Conservation (phyloP, 2,888 invertebrate genomes). For the Cephonodes hylas region DNA sequence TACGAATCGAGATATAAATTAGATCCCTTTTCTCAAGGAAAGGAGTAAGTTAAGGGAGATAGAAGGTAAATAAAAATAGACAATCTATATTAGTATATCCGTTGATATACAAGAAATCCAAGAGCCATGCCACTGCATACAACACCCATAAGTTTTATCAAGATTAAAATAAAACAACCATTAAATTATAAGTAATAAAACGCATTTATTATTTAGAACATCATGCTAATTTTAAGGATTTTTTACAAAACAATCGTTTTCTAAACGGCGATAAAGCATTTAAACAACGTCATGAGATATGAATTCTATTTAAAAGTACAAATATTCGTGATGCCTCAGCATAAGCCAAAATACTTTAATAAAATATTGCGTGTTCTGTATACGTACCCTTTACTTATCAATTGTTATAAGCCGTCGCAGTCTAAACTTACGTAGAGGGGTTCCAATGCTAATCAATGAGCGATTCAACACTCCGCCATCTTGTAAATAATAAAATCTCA, state of each 20-base stretch:
- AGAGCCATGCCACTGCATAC: too few species aligned
- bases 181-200: constrained; percentile 46
- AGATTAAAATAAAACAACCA: constrained; percentile 28
- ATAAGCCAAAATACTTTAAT: constrained; percentile 38
- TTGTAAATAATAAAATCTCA: background rate
- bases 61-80: too few species aligned
- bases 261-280: constrained; percentile 61
- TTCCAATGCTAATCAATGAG: background rate
- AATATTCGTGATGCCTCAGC: constrained; percentile 37
- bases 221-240: constrained; percentile 55
- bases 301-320: constrained; percentile 41
- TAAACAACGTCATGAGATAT: constrained; percentile 42
- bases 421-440: background rate
- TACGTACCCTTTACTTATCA: constrained; percentile 18
- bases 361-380: constrained; percentile 28
- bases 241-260: constrained; percentile 52
- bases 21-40: too few species aligned
- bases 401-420: background rate
- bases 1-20: too few species aligned
- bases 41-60: too few species aligned
- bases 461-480: background rate
- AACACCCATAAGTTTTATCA: too few species aligned
- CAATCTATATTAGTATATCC: too few species aligned
- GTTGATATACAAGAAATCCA: too few species aligned
- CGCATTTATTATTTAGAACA: constrained; percentile 61